A percentile compares a stretch with the other conserved stretches of the same genome.
phyloP scores from a whole-genome alignment of 2,888 invertebrate species.

The Zootermopsis nevadensis region DNA sequence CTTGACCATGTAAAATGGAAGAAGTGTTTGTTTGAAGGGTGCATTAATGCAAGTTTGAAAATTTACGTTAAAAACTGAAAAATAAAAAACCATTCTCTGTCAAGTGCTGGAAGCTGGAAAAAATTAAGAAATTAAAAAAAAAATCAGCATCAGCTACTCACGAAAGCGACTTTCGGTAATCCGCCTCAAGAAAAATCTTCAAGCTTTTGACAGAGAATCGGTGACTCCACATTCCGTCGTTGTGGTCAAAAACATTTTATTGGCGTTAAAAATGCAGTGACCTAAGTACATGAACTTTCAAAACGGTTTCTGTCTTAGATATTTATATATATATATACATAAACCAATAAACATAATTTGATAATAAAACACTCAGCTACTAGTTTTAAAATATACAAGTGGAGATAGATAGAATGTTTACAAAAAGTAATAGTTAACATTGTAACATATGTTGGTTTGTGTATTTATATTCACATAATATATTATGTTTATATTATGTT shows the following conservation, averaged over 20 bases:
- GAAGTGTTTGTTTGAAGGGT: slow-evolving; percentile 36
- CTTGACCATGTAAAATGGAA: slow-evolving; percentile 41
- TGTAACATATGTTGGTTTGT: slow-evolving; percentile 22
- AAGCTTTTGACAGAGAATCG: slow-evolving; percentile 54
- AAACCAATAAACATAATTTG: slow-evolving; percentile 35
- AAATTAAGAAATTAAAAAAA: slow-evolving; percentile 1
- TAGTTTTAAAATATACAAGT: slow-evolving; percentile 36
- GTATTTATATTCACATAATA: slow-evolving; percentile 40
- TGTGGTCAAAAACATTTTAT: slow-evolving; percentile 50
- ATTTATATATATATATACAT: slow-evolving; percentile 44
- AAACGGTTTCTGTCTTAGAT: slow-evolving; percentile 28
- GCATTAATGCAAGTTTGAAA: not conserved
- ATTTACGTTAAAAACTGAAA: slow-evolving; percentile 56
- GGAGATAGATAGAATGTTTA: slow-evolving; percentile 31
- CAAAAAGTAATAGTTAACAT: slow-evolving; percentile 30
- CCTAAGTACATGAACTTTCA: slow-evolving; percentile 49
- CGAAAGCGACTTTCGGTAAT: not conserved
- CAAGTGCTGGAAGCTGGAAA: slow-evolving; percentile 71
- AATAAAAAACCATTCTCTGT: slow-evolving; percentile 71
- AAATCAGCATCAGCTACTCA: not conserved
- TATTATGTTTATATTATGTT: slow-evolving; percentile 34
- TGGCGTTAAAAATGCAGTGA: slow-evolving; percentile 53
- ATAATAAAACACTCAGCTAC: slow-evolving; percentile 34
- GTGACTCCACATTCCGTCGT: slow-evolving; percentile 11
- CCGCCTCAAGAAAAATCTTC: slow-evolving; percentile 50